phyloP scores from a whole-genome alignment of 2,113 vertebrate species.

The Nesogale talazaci region DNA sequence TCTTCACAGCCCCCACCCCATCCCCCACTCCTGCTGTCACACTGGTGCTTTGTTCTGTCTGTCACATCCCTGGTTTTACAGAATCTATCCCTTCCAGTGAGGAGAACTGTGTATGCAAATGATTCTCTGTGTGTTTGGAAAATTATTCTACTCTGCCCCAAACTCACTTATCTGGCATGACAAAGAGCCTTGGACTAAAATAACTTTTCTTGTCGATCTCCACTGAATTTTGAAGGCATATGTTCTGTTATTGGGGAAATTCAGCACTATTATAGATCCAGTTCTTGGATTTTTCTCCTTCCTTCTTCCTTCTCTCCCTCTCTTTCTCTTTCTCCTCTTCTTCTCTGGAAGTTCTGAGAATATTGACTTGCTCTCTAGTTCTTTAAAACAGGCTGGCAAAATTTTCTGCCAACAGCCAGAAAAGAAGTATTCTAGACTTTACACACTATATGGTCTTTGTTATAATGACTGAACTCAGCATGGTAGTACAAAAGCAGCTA shows the following conservation, averaged over 20 bases:
- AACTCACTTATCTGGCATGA: neutral
- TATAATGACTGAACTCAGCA: neutral
- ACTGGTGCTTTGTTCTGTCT: neutral
- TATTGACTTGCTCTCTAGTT: neutral
- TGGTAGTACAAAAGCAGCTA: neutral
- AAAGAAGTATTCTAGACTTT: neutral
- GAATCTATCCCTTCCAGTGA: neutral
- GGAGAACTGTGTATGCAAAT: neutral
- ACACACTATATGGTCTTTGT: neutral
- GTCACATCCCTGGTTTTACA: neutral
- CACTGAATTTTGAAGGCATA: neutral
- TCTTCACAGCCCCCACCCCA: neutral
- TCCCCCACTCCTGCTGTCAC: too few species aligned
- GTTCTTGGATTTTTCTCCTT: neutral
- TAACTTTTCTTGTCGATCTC: neutral
- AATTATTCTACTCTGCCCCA: neutral
- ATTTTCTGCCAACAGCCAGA: neutral
- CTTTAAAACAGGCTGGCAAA: neutral
- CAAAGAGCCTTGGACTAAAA: neutral
- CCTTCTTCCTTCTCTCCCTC: too few species aligned
- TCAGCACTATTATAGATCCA: neutral
- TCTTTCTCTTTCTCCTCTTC: too few species aligned
- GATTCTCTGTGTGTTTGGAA: neutral
- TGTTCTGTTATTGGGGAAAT: neutral
- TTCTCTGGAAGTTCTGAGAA: neutral